Evolutionary conservation across 1,140 invertebrate genomes (phyloP).

Genomic region (Tetramorium simillimum): DNA sequence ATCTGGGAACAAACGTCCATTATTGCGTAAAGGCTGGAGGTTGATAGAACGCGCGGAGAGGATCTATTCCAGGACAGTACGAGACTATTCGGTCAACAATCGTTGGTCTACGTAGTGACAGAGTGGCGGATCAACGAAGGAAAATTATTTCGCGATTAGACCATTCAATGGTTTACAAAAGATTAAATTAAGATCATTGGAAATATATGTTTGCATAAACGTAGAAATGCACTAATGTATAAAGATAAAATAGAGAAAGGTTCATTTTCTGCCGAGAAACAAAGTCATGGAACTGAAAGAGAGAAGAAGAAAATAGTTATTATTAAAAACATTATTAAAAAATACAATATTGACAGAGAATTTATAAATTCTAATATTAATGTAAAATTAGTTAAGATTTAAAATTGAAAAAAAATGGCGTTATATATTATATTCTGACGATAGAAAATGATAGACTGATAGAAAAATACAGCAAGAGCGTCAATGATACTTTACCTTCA

Average conservation of each 20-base stretch:
- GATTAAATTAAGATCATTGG: background rate
- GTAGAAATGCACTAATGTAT: no score
- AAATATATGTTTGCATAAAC: background rate
- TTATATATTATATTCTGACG: background rate
- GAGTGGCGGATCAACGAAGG: background rate
- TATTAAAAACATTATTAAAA: background rate
- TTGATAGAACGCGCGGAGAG: background rate
- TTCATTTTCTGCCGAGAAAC: background rate
- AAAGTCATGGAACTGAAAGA: background rate
- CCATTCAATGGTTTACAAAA: background rate
- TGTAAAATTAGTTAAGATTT: background rate
- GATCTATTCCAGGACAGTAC: background rate
- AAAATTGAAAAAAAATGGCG: background rate
- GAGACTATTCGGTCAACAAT: background rate
- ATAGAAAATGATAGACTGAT: background rate
- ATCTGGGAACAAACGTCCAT: conserved; percentile 88
- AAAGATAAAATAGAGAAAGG: background rate
- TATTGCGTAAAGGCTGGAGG: background rate
- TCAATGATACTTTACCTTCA: conserved; percentile 87
- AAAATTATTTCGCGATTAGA: background rate
- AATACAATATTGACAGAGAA: background rate
- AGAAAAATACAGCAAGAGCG: background rate
- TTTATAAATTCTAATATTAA: background rate
- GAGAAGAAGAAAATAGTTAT: background rate
- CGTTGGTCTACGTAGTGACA: background rate